phyloP scores from a whole-genome alignment of 2,113 vertebrate genomes.

The Chelonoidis abingdonii region DNA sequence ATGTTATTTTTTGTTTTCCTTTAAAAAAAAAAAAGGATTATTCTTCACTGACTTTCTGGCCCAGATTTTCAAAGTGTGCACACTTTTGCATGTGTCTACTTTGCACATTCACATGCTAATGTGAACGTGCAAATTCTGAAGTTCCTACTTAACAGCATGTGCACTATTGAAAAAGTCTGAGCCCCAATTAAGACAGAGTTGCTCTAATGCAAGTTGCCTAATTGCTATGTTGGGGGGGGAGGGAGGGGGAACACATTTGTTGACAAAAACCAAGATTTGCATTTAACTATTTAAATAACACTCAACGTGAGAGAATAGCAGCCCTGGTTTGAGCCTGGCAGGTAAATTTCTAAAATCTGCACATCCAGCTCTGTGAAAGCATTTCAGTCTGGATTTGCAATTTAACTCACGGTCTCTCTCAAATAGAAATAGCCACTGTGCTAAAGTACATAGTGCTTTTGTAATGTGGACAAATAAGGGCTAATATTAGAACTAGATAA shows the following conservation, averaged over 20 bases:
- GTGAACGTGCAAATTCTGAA: background rate
- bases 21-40: background rate
- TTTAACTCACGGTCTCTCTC: background rate
- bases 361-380: background rate
- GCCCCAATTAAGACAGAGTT: background rate
- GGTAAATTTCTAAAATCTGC: background rate
- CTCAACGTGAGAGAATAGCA: background rate
- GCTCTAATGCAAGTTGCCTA: background rate
- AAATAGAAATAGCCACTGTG: too few relatives aligned
- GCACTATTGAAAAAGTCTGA: background rate
- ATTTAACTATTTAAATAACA: background rate
- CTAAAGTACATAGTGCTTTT: too few relatives aligned
- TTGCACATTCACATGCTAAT: background rate
- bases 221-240: background rate
- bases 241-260: background rate
- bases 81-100: background rate
- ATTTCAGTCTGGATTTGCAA: conserved; percentile 4
- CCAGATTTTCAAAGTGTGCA: background rate
- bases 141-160: background rate
- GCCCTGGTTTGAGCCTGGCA: background rate
- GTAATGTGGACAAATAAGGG: background rate
- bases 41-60: background rate
- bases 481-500: background rate
- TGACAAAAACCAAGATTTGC: background rate
- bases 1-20: background rate